Conservation (phyloP, 2,888 invertebrate genomes). For the Lithophane ornitopus region DNA sequence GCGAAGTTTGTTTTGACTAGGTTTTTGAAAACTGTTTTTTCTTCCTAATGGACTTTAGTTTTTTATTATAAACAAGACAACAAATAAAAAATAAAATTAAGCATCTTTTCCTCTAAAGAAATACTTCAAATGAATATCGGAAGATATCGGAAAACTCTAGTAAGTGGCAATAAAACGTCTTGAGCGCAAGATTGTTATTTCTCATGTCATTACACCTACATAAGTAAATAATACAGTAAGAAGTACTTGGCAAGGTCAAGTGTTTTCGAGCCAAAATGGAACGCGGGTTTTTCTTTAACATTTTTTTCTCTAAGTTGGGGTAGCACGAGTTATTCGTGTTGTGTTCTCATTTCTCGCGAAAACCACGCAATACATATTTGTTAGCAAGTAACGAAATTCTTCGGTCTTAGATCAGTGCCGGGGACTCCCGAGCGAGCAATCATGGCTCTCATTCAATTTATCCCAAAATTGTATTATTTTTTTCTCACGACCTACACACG, state of each 20-base stretch:
- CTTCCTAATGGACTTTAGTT: neutral
- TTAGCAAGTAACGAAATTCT: conserved; percentile 48
- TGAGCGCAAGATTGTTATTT: neutral
- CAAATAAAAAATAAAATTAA: neutral
- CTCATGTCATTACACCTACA: conserved; percentile 13
- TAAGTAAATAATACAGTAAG: conserved; percentile 1
- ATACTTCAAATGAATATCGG: conserved; percentile 3
- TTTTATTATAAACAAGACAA: neutral
- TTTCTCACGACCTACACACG: conserved; percentile 37
- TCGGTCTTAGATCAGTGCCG: conserved; percentile 53
- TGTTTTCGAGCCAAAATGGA: conserved; percentile 5
- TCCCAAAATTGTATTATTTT: conserved; percentile 62
- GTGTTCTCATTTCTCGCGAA: conserved; percentile 16
- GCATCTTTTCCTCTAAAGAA: neutral
- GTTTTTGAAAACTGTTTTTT: neutral
- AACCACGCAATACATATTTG: conserved; percentile 40
- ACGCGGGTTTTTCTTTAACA: neutral
- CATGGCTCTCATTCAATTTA: conserved; percentile 67
- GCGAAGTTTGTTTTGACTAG: conserved; percentile 8
- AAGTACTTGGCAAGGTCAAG: conserved; percentile 19
- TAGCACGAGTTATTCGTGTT: conserved; percentile 17
- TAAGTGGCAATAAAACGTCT: conserved; percentile 9
- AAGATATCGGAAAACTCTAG: conserved; percentile 7
- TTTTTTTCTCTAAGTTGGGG: neutral
- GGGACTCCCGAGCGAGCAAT: conserved; percentile 61